A percentile compares a stretch with the other conserved stretches of the same genome.
Evolutionary conservation across 2,888 invertebrate genomes (phyloP).

Genomic region (Apotomis betuletana): DNA sequence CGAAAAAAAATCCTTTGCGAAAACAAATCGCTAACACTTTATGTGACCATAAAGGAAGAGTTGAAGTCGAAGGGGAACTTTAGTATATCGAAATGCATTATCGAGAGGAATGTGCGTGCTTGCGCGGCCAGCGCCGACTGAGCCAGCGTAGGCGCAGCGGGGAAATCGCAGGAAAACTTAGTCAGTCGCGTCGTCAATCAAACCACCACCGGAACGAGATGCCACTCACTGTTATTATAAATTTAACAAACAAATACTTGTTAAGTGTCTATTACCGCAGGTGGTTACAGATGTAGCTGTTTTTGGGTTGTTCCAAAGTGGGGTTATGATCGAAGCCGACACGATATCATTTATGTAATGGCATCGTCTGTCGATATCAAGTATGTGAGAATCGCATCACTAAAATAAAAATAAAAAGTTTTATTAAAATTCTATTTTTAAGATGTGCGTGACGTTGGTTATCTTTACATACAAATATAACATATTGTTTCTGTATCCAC

Average conservation of each 20-base stretch:
- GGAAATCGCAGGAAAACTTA: slow-evolving; percentile 77
- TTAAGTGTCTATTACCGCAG: not conserved
- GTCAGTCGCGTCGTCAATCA: slow-evolving; percentile 58
- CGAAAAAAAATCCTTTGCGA: slow-evolving; percentile 50
- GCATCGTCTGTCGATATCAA: too few relatives aligned
- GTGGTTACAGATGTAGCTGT: too few relatives aligned
- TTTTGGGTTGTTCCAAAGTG: too few relatives aligned
- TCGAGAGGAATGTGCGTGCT: slow-evolving; percentile 61
- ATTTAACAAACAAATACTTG: slow-evolving; percentile 30
- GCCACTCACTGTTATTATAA: slow-evolving; percentile 45
- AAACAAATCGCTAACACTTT: slow-evolving; percentile 61
- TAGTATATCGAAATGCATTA: slow-evolving; percentile 81
- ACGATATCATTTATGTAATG: too few relatives aligned
- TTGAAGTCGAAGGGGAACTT: slow-evolving; percentile 59
- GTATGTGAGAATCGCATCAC: too few relatives aligned
- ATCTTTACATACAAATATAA: too few relatives aligned
- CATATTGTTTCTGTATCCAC: too few relatives aligned
- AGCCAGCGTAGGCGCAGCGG: slow-evolving; percentile 52
- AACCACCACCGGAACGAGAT: slow-evolving; percentile 64
- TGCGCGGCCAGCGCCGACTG: slow-evolving; percentile 66
- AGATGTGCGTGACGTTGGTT: too few relatives aligned
- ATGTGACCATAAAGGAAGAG: slow-evolving; percentile 63
- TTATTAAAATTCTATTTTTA: too few relatives aligned
- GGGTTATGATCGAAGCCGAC: too few relatives aligned
- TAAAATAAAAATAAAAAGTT: too few relatives aligned